Percentiles rank a stretch among this genome's conserved stretches.
These are phyloP conservation scores for Eucidaris tribuloides DNA, from an alignment of 35 echinoderm and acorn worm species.

Conservation along the genomic window DNA sequence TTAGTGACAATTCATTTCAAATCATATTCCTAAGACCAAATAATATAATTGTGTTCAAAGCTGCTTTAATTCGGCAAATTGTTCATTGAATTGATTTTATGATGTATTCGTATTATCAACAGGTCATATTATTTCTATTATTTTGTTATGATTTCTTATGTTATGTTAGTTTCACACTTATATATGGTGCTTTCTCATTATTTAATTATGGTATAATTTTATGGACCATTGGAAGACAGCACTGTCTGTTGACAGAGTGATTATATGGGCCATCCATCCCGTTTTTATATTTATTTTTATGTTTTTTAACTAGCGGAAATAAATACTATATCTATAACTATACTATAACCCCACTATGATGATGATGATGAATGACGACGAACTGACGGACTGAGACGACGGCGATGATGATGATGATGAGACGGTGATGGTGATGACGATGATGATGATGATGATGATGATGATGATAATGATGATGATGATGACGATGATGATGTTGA, in stretches of 20 bases:
- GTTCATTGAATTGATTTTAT: too few relatives aligned
- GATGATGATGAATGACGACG: constrained; percentile 1
- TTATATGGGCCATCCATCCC: background rate
- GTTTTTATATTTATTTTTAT: background rate
- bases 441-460: constrained; percentile 34
- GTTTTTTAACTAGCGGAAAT: background rate
- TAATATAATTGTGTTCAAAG: too few relatives aligned
- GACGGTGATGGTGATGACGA: constrained; percentile 1
- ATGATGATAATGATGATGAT: constrained; percentile 15
- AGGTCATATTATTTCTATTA: too few relatives aligned
- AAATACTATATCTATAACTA: background rate
- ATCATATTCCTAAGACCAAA: too few relatives aligned
- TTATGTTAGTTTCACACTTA: too few relatives aligned
- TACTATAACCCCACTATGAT: background rate
- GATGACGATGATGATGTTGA: constrained; percentile 38
- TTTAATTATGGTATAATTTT: too few relatives aligned
- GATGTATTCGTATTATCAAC: too few relatives aligned
- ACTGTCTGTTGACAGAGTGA: background rate
- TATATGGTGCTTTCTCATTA: too few relatives aligned
- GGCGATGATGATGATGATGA: constrained; percentile 17
- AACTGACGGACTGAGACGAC: background rate
- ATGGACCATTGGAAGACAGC: background rate
- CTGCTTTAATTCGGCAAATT: too few relatives aligned
- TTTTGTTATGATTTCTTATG: too few relatives aligned
- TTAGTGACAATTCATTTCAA: too few relatives aligned